Percentiles rank a stretch among this genome's conserved stretches.
Conservation (phyloP, 2,113 vertebrate genomes). For the Ammospiza caudacuta region DNA sequence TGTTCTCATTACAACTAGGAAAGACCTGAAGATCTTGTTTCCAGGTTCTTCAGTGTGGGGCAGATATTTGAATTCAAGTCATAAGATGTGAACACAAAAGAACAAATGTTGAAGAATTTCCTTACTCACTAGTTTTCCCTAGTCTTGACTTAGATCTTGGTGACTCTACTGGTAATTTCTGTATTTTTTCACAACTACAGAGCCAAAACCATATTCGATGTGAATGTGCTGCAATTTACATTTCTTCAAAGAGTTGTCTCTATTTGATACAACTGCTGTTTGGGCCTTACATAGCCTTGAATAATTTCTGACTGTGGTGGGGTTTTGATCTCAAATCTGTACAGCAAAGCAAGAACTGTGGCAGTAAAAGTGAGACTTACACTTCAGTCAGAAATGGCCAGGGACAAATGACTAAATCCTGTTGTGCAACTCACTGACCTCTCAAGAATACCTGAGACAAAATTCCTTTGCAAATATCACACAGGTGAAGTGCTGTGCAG, state of each 20-base stretch:
- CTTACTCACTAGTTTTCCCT: neutral
- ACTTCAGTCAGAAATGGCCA: neutral
- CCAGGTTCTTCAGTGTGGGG: neutral
- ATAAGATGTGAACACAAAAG: neutral
- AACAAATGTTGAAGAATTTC: neutral
- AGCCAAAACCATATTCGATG: neutral
- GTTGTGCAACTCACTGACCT: neutral
- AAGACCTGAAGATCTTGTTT: slow-evolving; percentile 64
- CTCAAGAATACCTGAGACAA: neutral
- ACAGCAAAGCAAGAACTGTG: neutral
- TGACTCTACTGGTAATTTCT: neutral
- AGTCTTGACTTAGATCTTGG: neutral
- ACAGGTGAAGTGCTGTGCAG: neutral
- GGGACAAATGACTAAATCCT: neutral
- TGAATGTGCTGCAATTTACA: neutral
- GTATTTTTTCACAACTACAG: neutral
- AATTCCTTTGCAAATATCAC: neutral
- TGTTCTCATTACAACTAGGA: slow-evolving; percentile 43
- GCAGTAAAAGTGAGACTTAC: neutral
- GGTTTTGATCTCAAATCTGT: neutral
- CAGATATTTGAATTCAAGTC: slow-evolving; percentile 43
- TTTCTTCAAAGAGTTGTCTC: neutral
- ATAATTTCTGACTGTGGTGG: neutral
- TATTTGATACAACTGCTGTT: neutral
- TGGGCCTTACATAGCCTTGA: neutral